These are phyloP conservation scores for Teleogryllus occipitalis DNA, from an alignment of 1,140 invertebrate genomes.

Conservation along the genomic window DNA sequence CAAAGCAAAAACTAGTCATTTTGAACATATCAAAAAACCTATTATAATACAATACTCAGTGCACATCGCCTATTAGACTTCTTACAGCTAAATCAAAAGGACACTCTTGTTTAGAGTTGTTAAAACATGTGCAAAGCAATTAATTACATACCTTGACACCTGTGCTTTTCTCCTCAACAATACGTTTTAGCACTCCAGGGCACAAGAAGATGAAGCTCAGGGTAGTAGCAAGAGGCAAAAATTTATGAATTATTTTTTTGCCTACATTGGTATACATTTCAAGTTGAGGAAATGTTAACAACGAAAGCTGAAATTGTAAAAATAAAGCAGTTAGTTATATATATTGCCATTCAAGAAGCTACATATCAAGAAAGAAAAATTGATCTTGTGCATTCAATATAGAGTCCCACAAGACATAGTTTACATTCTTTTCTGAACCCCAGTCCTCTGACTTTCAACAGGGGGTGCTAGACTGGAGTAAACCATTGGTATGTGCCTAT, in stretches of 20 bases:
- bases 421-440: too few relatives aligned
- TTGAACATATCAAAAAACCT: neutral
- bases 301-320: neutral
- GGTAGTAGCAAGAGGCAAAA: neutral
- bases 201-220: neutral
- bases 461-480: too few relatives aligned
- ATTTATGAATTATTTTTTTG: neutral
- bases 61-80: neutral
- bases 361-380: too few relatives aligned
- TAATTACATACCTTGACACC: neutral
- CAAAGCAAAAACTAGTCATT: neutral
- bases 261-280: neutral
- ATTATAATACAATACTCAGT: neutral
- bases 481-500: too few relatives aligned
- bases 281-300: neutral
- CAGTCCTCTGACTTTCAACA: too few relatives aligned
- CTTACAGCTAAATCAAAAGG: neutral
- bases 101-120: too few relatives aligned
- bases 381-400: too few relatives aligned
- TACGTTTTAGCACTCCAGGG: neutral
- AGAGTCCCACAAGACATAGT: too few relatives aligned
- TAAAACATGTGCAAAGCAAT: too few relatives aligned
- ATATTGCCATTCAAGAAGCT: too few relatives aligned
- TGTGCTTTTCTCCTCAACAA: neutral
- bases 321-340: neutral